Percentiles rank a stretch among this genome's conserved stretches.
These are phyloP conservation scores for Melanostigma gelatinosum DNA, from an alignment of 2,113 vertebrate genomes.

Conservation along the genomic window DNA sequence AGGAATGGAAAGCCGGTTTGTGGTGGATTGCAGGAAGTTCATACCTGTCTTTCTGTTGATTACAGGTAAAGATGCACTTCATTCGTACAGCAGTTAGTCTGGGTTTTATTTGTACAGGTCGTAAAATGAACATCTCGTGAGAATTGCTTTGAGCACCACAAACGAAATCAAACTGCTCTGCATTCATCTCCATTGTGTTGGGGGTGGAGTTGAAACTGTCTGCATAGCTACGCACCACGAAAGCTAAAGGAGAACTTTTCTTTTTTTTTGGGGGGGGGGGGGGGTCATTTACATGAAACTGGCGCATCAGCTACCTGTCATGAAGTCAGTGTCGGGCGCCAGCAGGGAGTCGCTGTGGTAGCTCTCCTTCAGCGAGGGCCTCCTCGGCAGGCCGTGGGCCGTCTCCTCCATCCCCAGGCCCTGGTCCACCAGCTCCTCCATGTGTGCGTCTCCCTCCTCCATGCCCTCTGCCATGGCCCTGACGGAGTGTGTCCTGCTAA, in stretches of 20 bases:
- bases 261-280: no score
- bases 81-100: no score
- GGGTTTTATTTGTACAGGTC: no score
- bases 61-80: neutral
- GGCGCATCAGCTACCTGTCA: conserved; percentile 70
- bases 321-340: conserved; percentile 79
- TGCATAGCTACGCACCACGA: neutral
- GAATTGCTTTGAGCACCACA: no score
- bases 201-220: neutral
- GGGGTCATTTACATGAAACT: no score
- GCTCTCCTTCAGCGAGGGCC: conserved; percentile 67
- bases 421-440: conserved; percentile 78
- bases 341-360: conserved; percentile 75
- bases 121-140: no score
- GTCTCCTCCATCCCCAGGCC: conserved; percentile 77
- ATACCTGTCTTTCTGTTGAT: neutral
- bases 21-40: neutral
- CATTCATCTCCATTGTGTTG: neutral
- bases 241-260: neutral
- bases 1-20: neutral
- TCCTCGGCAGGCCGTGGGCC: conserved; percentile 47
- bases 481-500: conserved; percentile 8
- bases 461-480: conserved; percentile 40
- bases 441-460: conserved; percentile 50
- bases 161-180: neutral